Percentiles rank a stretch among this genome's conserved stretches.
phyloP scores from a whole-genome alignment of 2,888 invertebrate genomes.

The Acronicta leporina region DNA sequence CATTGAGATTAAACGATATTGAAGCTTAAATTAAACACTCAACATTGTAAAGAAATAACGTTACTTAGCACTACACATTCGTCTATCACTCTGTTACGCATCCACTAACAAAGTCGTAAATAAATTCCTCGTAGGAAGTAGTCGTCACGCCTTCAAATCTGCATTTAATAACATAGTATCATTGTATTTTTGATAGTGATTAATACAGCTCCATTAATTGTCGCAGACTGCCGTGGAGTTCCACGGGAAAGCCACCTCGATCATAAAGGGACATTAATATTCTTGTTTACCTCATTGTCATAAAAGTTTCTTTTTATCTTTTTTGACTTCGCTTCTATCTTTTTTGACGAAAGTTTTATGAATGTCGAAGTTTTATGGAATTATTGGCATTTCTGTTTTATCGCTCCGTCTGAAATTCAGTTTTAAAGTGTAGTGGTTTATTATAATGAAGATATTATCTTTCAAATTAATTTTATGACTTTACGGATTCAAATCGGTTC shows the following conservation, averaged over 20 bases:
- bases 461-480: too few relatives aligned
- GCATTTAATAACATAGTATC: conserved; percentile 14
- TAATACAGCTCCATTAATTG: conserved; percentile 32
- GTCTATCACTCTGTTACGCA: conserved; percentile 8
- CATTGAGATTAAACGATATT: not conserved
- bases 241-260: conserved; percentile 1
- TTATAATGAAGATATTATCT: too few relatives aligned
- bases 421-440: too few relatives aligned
- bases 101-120: conserved; percentile 15
- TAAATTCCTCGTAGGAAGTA: conserved; percentile 17
- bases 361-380: not conserved
- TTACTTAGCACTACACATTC: not conserved
- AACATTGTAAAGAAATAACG: not conserved
- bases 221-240: conserved; percentile 9
- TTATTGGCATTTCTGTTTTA: not conserved
- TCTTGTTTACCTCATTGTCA: conserved; percentile 45
- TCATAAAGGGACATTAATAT: conserved; percentile 35
- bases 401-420: not conserved
- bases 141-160: conserved; percentile 23
- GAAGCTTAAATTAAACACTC: not conserved
- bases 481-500: not conserved
- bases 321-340: not conserved
- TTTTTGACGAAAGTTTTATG: not conserved
- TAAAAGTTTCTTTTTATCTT: conserved; percentile 10
- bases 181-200: conserved; percentile 29